These are phyloP conservation scores for Brachyistius frenatus DNA, from an alignment of 2,113 vertebrate genomes.

Conservation along the genomic window DNA sequence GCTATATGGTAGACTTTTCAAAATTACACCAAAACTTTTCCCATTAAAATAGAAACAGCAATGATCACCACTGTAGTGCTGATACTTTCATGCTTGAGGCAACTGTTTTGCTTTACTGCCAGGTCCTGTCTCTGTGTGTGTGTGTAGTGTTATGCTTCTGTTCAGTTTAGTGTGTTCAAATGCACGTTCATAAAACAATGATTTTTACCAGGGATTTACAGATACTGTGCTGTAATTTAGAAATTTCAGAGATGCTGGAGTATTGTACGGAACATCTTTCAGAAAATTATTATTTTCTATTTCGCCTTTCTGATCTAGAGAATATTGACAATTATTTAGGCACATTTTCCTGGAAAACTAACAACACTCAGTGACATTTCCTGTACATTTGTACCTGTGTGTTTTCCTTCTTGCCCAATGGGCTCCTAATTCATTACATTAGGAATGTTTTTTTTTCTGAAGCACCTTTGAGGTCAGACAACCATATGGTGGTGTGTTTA, in stretches of 20 bases:
- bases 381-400: conserved; percentile 27
- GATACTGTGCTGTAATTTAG: neutral
- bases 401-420: conserved; percentile 36
- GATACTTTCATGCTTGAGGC: neutral
- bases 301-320: neutral
- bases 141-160: neutral
- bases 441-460: conserved; percentile 50
- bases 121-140: neutral
- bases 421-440: conserved; percentile 58
- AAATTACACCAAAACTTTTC: too few species aligned
- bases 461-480: conserved; percentile 67
- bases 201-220: neutral
- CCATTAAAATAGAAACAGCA: too few species aligned
- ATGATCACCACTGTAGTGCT: neutral
- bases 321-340: neutral
- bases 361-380: neutral
- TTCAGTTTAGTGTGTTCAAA: neutral
- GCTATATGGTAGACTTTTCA: neutral
- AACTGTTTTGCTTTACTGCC: neutral
- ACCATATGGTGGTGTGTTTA: conserved; percentile 74
- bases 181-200: neutral
- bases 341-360: neutral
- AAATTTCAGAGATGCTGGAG: neutral
- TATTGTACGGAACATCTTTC: neutral
- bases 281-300: neutral